Conservation (phyloP, 1,140 invertebrate genomes). For the Drosophila bifasciata region DNA sequence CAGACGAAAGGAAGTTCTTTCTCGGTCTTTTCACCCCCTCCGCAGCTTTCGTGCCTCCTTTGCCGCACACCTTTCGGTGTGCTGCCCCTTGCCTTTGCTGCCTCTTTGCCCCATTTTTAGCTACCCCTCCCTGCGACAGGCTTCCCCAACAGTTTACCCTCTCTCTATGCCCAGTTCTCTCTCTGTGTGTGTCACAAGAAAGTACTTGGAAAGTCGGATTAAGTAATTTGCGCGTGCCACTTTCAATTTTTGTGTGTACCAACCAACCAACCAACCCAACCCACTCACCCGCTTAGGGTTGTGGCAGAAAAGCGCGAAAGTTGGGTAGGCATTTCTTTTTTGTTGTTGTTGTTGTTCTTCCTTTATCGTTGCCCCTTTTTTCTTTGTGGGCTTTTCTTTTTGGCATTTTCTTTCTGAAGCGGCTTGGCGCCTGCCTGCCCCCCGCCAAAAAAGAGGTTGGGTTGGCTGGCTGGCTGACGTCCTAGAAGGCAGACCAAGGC, state of each 20-base stretch:
- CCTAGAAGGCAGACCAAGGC: conserved; percentile 38
- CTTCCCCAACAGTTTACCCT: not conserved
- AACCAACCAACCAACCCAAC: too few species aligned
- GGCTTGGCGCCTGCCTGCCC: not conserved
- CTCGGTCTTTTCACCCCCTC: too few species aligned
- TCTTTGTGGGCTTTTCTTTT: conserved; percentile 2
- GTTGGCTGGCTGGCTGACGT: conserved; percentile 40
- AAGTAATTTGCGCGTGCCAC: conserved; percentile 77
- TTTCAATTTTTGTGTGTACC: conserved; percentile 59
- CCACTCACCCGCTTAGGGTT: not conserved
- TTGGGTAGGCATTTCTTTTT: conserved; percentile 27
- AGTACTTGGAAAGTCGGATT: conserved; percentile 78
- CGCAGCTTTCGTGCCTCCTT: too few species aligned
- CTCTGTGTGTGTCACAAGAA: conserved; percentile 46
- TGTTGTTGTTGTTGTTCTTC: too few species aligned
- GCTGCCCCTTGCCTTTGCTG: too few species aligned
- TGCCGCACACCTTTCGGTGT: too few species aligned
- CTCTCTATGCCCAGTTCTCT: not conserved
- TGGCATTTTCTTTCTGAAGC: not conserved
- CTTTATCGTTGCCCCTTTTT: conserved; percentile 2
- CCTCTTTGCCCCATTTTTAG: too few species aligned
- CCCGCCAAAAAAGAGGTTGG: conserved; percentile 1
- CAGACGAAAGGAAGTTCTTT: not conserved
- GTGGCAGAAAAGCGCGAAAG: conserved; percentile 15
- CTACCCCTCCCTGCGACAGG: too few species aligned